phyloP scores from a whole-genome alignment of 2,113 vertebrate species.

The Ophthalmolycus amberensis region DNA sequence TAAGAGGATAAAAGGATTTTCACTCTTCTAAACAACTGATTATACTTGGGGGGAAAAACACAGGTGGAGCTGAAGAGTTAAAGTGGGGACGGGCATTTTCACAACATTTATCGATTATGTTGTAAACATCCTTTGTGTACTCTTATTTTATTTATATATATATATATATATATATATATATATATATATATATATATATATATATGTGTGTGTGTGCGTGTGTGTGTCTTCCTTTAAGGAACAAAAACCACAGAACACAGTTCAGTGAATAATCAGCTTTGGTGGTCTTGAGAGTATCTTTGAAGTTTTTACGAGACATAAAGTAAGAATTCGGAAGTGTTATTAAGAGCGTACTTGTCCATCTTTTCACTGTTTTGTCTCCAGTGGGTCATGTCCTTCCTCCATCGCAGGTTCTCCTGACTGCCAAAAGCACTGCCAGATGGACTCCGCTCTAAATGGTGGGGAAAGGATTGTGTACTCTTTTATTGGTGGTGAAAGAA shows the following conservation, averaged over 20 bases:
- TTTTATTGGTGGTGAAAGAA: conserved; percentile 30
- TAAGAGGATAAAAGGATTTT: not conserved
- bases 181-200: no score
- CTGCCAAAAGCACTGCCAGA: conserved; percentile 98
- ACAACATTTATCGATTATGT: not conserved
- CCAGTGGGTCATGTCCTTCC: conserved; percentile 99
- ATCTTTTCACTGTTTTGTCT: conserved; percentile 97
- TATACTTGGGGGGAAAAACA: not conserved
- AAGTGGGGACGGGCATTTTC: not conserved
- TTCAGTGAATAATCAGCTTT: not conserved
- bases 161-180: no score
- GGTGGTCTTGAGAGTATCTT: not conserved
- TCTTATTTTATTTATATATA: not conserved
- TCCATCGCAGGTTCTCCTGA: conserved; percentile 97
- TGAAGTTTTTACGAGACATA: not conserved
- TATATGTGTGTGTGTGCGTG: not conserved
- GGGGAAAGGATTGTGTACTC: conserved; percentile 39
- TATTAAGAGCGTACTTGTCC: conserved; percentile 90
- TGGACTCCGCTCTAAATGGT: conserved; percentile 92
- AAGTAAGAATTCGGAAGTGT: not conserved
- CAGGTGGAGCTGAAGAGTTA: not conserved
- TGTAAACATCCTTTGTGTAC: not conserved
- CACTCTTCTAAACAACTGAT: not conserved
- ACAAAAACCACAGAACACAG: not conserved
- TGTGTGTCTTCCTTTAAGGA: not conserved